A percentile compares a stretch with the other conserved stretches of the same genome.
Conservation (phyloP, 1,140 invertebrate genomes). For the Platorchestia sp. region DNA sequence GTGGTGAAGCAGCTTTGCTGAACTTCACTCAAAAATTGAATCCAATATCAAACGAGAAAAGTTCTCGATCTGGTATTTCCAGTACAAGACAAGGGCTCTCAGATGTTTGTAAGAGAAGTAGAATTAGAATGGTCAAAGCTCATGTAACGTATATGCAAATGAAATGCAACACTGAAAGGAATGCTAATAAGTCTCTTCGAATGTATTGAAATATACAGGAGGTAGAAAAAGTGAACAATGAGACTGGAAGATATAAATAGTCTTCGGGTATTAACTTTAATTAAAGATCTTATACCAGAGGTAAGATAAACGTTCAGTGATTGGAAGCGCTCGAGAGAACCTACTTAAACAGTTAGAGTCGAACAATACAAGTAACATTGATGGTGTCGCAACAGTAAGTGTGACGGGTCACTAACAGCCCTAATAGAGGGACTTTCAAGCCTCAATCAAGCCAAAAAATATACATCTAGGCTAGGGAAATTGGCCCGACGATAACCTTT, state of each 20-base stretch:
- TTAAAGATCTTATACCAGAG: not conserved
- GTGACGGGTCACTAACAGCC: not conserved
- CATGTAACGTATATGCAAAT: not conserved
- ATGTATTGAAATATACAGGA: not conserved
- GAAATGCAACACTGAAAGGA: not conserved
- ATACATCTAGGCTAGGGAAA: not conserved
- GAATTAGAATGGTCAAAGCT: not conserved
- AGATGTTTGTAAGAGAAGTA: not conserved
- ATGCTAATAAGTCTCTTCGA: not conserved
- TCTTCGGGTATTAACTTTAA: not conserved
- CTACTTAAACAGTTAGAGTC: not conserved
- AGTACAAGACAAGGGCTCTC: not conserved
- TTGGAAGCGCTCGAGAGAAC: slow-evolving; percentile 27
- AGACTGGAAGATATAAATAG: not conserved
- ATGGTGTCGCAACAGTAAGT: not conserved
- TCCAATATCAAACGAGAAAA: not conserved
- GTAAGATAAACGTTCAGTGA: slow-evolving; percentile 26
- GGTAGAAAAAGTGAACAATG: not conserved
- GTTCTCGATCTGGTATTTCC: not conserved
- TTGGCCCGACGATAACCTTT: not conserved
- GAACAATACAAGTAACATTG: not conserved
- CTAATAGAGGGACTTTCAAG: not conserved
- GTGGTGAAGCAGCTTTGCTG: not conserved
- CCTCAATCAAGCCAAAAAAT: not conserved
- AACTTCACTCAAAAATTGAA: not conserved